Conservation (phyloP, 1,140 invertebrate species). For the Drosophila sucinea region DNA sequence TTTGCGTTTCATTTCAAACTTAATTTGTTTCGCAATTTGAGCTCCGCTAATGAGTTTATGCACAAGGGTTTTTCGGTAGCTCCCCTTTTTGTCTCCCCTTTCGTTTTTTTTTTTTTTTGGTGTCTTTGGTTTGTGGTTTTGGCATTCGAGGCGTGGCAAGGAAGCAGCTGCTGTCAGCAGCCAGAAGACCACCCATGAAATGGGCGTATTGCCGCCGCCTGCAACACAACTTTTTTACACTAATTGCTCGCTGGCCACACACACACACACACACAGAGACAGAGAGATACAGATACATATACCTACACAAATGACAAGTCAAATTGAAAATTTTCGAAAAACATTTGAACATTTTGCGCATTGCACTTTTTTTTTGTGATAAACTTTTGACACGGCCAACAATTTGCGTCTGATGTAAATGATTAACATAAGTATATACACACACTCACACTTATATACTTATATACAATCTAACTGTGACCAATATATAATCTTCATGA, state of each 20-base stretch:
- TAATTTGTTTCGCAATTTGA: background rate
- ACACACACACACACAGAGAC: background rate
- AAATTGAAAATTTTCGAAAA: conserved; percentile 1
- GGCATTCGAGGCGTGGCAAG: conserved; percentile 32
- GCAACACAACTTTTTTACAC: conserved; percentile 50
- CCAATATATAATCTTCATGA: background rate
- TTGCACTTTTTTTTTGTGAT: conserved; percentile 2
- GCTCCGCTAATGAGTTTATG: conserved; percentile 68
- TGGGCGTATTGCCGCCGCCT: conserved; percentile 26
- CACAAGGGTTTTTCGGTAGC: conserved; percentile 22
- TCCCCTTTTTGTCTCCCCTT: background rate
- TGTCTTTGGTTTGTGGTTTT: conserved; percentile 21
- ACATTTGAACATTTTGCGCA: conserved; percentile 4
- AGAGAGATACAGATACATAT: background rate
- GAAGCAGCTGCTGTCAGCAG: conserved; percentile 15
- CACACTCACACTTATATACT: background rate
- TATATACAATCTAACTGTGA: background rate
- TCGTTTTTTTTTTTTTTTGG: background rate
- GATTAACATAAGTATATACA: background rate
- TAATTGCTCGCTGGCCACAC: conserved; percentile 39
- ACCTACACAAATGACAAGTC: background rate
- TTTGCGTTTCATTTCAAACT: too few relatives aligned
- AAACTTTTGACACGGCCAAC: conserved; percentile 10
- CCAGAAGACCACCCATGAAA: background rate
- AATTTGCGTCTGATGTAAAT: conserved; percentile 8